Conservation (phyloP, 2,113 vertebrate species). For the Lampris incognitus region DNA sequence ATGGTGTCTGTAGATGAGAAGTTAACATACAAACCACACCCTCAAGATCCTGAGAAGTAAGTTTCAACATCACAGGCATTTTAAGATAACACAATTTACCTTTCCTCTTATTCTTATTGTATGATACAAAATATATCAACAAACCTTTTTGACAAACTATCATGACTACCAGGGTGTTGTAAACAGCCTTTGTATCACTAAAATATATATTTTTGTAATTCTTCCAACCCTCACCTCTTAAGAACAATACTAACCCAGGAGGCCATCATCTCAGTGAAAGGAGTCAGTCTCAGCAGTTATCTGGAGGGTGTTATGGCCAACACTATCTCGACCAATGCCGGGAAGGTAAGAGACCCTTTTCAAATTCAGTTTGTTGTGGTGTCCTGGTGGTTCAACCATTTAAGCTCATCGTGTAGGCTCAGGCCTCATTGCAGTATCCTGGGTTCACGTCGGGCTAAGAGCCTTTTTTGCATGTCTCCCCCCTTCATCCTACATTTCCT, state of each 20-base stretch:
- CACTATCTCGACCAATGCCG: constrained; percentile 93
- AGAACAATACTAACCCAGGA: constrained; percentile 96
- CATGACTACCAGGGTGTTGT: not conserved
- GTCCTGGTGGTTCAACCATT: too few relatives aligned
- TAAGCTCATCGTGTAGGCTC: too few relatives aligned
- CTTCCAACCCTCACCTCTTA: not conserved
- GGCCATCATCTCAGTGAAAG: constrained; percentile 96
- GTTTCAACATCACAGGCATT: not conserved
- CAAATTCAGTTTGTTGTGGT: not conserved
- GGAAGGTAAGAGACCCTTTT: constrained; percentile 84
- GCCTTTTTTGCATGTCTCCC: too few relatives aligned
- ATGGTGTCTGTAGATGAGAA: constrained; percentile 96
- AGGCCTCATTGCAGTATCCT: too few relatives aligned
- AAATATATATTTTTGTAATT: not conserved
- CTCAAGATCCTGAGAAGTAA: constrained; percentile 91
- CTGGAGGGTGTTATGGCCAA: constrained; percentile 95
- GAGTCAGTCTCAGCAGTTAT: constrained; percentile 96
- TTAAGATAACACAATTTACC: not conserved
- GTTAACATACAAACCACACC: constrained; percentile 94
- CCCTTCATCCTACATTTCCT: too few relatives aligned
- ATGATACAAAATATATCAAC: not conserved
- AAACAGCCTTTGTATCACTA: not conserved
- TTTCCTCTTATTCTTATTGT: not conserved
- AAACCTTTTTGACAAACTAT: not conserved
- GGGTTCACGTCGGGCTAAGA: too few relatives aligned